Conservation (phyloP, 1,140 invertebrate species). For the Acromyrmex heyeri region DNA sequence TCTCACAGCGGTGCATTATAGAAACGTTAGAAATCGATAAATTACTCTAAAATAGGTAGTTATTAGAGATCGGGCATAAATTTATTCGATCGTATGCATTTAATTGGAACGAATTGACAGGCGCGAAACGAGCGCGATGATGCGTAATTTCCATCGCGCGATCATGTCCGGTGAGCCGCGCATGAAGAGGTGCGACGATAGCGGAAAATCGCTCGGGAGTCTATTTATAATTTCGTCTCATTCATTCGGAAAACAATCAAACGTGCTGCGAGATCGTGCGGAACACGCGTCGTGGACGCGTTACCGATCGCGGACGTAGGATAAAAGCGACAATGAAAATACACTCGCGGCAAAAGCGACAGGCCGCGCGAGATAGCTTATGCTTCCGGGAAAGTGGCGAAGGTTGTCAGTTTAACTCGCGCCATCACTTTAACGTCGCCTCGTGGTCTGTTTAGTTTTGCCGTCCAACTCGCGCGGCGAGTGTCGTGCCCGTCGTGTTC, state of each 20-base stretch:
- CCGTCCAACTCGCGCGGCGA: slow-evolving; percentile 71
- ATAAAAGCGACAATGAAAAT: slow-evolving; percentile 76
- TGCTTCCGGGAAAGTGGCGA: slow-evolving; percentile 75
- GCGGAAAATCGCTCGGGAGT: slow-evolving; percentile 59
- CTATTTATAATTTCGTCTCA: slow-evolving; percentile 75
- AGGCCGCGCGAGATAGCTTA: slow-evolving; percentile 74
- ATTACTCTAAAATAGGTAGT: slow-evolving; percentile 65
- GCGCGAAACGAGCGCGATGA: slow-evolving; percentile 50
- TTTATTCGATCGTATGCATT: slow-evolving; percentile 57
- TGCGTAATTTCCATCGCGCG: slow-evolving; percentile 70
- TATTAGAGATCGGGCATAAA: slow-evolving; percentile 63
- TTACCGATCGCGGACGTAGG: slow-evolving; percentile 63
- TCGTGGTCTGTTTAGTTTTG: slow-evolving; percentile 75
- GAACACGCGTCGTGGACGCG: slow-evolving; percentile 15
- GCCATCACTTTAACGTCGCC: slow-evolving; percentile 63
- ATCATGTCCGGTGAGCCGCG: slow-evolving; percentile 22
- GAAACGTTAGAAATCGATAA: slow-evolving; percentile 57
- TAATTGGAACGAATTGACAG: slow-evolving; percentile 47
- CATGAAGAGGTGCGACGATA: slow-evolving; percentile 44
- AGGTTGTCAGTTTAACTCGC: slow-evolving; percentile 74
- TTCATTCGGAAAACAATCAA: slow-evolving; percentile 74
- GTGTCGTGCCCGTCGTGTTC: slow-evolving; percentile 71
- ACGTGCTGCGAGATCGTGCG: slow-evolving; percentile 64
- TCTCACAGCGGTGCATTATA: slow-evolving; percentile 8
- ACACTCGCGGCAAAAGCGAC: slow-evolving; percentile 75